A percentile compares a stretch with the other conserved stretches of the same genome.
Evolutionary conservation across 2,113 vertebrate genomes (phyloP).

Genomic region (Solea senegalensis): DNA sequence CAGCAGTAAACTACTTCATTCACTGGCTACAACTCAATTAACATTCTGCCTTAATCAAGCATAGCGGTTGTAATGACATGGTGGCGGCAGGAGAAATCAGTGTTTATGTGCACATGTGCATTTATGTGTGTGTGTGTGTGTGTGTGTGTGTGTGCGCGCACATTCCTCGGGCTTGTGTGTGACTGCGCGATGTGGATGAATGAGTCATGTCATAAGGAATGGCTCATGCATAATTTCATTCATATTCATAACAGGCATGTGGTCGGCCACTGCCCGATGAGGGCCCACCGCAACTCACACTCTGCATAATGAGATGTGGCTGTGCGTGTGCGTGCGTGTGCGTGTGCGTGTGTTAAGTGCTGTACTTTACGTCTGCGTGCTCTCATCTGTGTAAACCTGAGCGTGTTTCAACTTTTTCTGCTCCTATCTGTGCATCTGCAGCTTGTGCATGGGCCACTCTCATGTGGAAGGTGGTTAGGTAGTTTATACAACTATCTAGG

Average conservation of each 20-base stretch:
- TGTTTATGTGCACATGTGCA: constrained; percentile 28
- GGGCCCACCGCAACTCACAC: constrained; percentile 70
- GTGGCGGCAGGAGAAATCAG: constrained; percentile 42
- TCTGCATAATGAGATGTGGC: constrained; percentile 71
- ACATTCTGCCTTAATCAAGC: constrained; percentile 70
- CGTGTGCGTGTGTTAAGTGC: constrained; percentile 28
- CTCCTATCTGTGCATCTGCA: not conserved
- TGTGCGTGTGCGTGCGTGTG: constrained; percentile 36
- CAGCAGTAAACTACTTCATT: constrained; percentile 50
- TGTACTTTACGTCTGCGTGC: constrained; percentile 28
- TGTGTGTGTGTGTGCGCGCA: constrained; percentile 20
- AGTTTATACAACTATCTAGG: constrained; percentile 64
- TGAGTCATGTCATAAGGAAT: constrained; percentile 77
- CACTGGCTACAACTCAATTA: constrained; percentile 58
- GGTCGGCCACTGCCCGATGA: constrained; percentile 63
- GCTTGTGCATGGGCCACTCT: constrained; percentile 23
- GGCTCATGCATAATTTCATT: constrained; percentile 79
- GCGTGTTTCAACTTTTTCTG: constrained; percentile 3
- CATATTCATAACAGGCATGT: constrained; percentile 79
- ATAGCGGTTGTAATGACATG: constrained; percentile 48
- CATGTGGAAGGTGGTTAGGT: constrained; percentile 52
- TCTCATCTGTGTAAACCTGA: constrained; percentile 23
- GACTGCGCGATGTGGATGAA: constrained; percentile 63
- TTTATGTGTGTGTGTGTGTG: constrained; percentile 13
- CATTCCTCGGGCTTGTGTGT: constrained; percentile 25